Base-by-base conservation (phyloP, 2,113 vertebrate species). In the Callipepla californica region DNA sequence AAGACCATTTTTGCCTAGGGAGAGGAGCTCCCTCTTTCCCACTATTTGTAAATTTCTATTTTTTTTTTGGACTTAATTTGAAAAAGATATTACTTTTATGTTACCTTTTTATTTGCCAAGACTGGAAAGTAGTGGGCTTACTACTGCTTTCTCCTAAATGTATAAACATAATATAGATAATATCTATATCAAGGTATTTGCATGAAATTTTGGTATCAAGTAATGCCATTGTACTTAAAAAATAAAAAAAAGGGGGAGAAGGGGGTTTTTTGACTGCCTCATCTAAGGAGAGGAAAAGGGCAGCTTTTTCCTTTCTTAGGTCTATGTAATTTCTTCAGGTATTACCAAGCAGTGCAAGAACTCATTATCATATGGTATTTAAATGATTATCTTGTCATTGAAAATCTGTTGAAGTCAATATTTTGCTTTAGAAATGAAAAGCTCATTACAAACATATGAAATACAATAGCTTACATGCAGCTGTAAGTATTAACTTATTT, bases 271-370 rank as follows among this genome's bases (percentile, higher is more conserved):
- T 80, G 28, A 58, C 14, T 51, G 20, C n/a, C 20, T 80, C 12
- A 58, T 62, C 15, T 10, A 3, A 1, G 0, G 19, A 62, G 4
- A 69, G 4, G 12, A 44, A 45, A 73, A 65, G 1, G 32, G 13
- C 12, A 65, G 2, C 44, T 40, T 45, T 70, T 13, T 58, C 44
- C 6, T 8, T 18, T 78, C 3, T 68, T 79, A 32, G 30, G 77
- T 9, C 3, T 86, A 12, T 51, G 19, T 25, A 73, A 48, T 84
- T 86, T 90, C 22, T 73, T 51, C 20, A 73, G 13, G 7, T 75
- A 12, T 51, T 82, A 42, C 20, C 3, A 9, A 57, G 25, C 36
- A 58, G 13, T 75, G 40, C 20, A 86, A 72, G 26, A 87, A 83
- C 1, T 67, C 42, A 34, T 68, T 55, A 57, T 51, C 5, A 11